Percentiles rank a stretch among this genome's conserved stretches.
Conservation (phyloP, 2,797 vertebrate species). For the Tangara arthus region DNA sequence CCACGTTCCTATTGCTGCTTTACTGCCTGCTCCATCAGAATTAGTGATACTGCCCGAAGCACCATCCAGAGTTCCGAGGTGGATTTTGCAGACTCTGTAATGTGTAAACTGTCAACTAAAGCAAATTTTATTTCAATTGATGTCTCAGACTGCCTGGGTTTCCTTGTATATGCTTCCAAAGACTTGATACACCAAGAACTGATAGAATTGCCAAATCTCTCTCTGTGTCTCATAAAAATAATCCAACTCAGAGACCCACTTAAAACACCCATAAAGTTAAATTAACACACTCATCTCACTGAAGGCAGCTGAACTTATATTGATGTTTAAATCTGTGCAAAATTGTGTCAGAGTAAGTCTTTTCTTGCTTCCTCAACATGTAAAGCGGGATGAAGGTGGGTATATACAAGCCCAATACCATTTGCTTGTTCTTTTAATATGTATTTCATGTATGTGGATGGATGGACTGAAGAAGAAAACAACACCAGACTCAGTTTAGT, state of each 20-base stretch:
- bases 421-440: background rate
- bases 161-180: background rate
- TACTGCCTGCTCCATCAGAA: background rate
- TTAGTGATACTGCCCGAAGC: background rate
- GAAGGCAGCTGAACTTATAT: background rate
- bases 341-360: background rate
- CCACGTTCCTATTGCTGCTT: rapidly evolving
- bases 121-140: background rate
- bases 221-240: background rate
- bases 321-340: background rate
- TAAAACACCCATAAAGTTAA: background rate
- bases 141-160: background rate
- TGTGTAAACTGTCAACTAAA: background rate
- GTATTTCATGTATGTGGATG: background rate
- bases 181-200: background rate
- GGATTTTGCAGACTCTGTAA: background rate
- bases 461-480: background rate
- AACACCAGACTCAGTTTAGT: background rate
- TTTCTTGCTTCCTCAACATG: background rate
- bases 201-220: background rate
- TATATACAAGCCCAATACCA: rapidly evolving
- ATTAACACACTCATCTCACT: background rate
- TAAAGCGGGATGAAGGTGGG: background rate
- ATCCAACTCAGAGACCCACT: background rate
- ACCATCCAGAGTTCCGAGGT: background rate